Percentiles rank a stretch among this genome's conserved stretches.
Conservation (phyloP, 2,888 invertebrate genomes). For the Chrysomela aeneicollis region DNA sequence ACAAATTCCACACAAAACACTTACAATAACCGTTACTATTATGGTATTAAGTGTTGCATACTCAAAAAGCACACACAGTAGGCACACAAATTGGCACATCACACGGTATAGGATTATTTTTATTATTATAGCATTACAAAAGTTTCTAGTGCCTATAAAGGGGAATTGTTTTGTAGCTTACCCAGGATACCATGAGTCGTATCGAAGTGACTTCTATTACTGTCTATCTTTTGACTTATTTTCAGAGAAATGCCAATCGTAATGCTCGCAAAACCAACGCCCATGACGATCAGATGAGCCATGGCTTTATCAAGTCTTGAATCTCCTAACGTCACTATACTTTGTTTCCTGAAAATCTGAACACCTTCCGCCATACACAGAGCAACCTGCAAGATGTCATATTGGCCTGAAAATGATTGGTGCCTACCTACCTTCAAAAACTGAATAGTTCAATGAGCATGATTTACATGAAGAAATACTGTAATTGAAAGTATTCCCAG, state of each 20-base stretch:
- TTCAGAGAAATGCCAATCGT: conserved; percentile 50
- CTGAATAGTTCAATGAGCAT: too few species aligned
- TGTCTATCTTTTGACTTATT: conserved; percentile 43
- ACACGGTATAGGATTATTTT: too few species aligned
- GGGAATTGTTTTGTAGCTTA: neutral
- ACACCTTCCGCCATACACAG: conserved; percentile 50
- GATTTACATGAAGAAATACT: too few species aligned
- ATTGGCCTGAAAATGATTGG: too few species aligned
- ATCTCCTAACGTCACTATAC: conserved; percentile 42
- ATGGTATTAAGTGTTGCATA: too few species aligned
- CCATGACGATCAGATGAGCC: conserved; percentile 47
- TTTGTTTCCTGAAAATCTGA: conserved; percentile 48
- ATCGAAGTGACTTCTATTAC: conserved; percentile 44
- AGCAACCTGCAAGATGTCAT: conserved; percentile 50
- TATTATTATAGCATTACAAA: conserved; percentile 10
- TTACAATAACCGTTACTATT: too few species aligned
- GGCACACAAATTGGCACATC: too few species aligned
- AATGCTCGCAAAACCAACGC: conserved; percentile 41
- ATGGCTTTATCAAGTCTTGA: conserved; percentile 38
- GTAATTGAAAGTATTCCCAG: too few species aligned
- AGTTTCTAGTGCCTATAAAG: too few species aligned
- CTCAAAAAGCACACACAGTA: too few species aligned
- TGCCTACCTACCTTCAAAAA: too few species aligned
- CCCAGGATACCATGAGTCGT: conserved; percentile 24
- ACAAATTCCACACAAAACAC: too few species aligned